These are phyloP conservation scores for Chlorops oryzae DNA, from an alignment of 1,140 invertebrate genomes.

Conservation along the genomic window DNA sequence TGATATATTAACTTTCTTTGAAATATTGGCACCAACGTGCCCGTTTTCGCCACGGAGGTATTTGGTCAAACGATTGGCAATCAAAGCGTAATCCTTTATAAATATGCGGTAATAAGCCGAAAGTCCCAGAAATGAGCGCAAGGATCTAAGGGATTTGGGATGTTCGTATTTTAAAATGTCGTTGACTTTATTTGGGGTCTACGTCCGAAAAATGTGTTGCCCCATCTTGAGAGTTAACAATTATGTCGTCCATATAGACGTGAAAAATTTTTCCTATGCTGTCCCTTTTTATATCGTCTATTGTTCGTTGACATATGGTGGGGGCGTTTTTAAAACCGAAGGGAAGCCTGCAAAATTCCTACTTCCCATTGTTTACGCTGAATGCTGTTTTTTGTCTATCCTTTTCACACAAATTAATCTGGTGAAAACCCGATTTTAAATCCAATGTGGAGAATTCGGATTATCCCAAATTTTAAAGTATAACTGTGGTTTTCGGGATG, in stretches of 20 bases:
- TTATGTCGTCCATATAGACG: conserved; percentile 7
- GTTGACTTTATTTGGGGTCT: too few species aligned
- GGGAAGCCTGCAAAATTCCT: conserved; percentile 20
- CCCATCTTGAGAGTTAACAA: conserved; percentile 9
- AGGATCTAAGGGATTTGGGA: conserved; percentile 21
- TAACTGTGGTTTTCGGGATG: conserved; percentile 47
- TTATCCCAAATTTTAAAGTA: conserved; percentile 18
- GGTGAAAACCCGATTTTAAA: too few species aligned
- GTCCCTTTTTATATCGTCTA: conserved; percentile 41
- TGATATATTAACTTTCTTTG: conserved; percentile 24
- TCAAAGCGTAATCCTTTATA: conserved; percentile 21
- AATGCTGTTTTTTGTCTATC: conserved; percentile 6
- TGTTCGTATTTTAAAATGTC: conserved; percentile 17
- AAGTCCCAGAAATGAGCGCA: conserved; percentile 29
- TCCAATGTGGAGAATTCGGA: conserved; percentile 17
- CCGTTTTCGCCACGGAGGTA: conserved; percentile 7
- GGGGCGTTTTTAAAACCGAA: conserved; percentile 45
- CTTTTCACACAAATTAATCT: too few species aligned
- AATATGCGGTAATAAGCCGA: conserved; percentile 28
- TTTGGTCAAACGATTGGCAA: conserved; percentile 16
- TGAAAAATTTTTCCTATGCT: conserved; percentile 2
- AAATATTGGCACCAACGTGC: conserved; percentile 9
- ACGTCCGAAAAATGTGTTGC: conserved; percentile 12
- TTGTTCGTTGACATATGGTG: conserved; percentile 44
- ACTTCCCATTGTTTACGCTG: conserved; percentile 5